Conservation (phyloP, 2,113 vertebrate species). For the Ramphastos sulfuratus region DNA sequence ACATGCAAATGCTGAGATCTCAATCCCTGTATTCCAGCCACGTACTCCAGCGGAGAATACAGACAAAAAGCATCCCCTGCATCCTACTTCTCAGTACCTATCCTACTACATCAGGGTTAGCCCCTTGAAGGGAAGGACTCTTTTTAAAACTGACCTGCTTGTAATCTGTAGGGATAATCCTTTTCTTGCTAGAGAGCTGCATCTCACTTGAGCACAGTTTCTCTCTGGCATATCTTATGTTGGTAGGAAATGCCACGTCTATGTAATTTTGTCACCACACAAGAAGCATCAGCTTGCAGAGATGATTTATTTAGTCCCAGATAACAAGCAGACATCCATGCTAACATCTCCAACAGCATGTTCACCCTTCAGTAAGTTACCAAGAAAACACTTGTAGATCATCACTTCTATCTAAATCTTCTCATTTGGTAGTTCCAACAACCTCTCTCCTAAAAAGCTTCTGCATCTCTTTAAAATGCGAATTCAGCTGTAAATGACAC, state of each 20-base stretch:
- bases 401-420: neutral
- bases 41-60: rapidly evolving
- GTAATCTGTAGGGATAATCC: neutral
- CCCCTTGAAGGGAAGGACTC: neutral
- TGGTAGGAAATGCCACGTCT: conserved; percentile 4
- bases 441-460: neutral
- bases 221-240: neutral
- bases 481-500: neutral
- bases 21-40: neutral
- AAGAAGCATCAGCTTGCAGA: neutral
- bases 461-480: neutral
- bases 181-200: neutral
- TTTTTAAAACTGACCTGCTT: neutral
- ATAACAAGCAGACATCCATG: neutral
- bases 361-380: neutral
- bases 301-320: conserved; percentile 6
- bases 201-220: neutral
- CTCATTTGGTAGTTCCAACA: neutral
- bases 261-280: conserved; percentile 10
- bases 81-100: neutral
- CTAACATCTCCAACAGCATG: neutral
- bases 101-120: rapidly evolving
- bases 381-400: neutral
- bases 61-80: neutral
- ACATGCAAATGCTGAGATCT: neutral